Base-by-base conservation (phyloP, 30 jellyfish, hydroid and myxozoan species). In the Hydractinia symbiolongicarpus region DNA sequence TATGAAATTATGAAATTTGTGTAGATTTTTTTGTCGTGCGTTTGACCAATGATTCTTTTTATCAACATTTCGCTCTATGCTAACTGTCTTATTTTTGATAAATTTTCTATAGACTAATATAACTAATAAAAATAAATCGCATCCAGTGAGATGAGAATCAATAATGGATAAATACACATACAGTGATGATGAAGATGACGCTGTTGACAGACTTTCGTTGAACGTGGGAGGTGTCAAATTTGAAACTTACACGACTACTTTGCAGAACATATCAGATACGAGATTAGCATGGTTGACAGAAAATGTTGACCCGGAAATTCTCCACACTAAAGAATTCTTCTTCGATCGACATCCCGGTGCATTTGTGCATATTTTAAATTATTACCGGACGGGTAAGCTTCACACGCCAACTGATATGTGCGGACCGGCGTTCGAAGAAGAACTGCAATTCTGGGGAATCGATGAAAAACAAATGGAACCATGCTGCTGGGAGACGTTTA, bases 381-480 rank as follows among this genome's bases (percentile, higher is more conserved):
- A 80, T 68, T 91, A 91, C 80, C 90, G 98, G 53, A 91, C 98
- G 19, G 98, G 85, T 54, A 86, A 86, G 69, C 87, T 91, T 61
- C 98, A 91, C 72, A 91, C 98, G 17, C 98, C 98, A 4, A 91
- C 87, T 13, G 98, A 91, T 49, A 68, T 91, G 5, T 91, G 98
- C 79, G 98, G 98, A 15, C 98, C 98, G 50, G 83, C 83, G 3
- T 91, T 91, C 81, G 96, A 87, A 61, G 98, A 91, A 73, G 98
- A 91, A 83, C 93, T 91, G 76, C 95, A 91, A 44, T 91, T 91
- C 81, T 91, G 98, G 98, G 98, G 98, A 17, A 91, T 91, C 61
- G 98, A 91, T 77, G 98, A 91, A 58, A 91, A 91, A 83, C 98
- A 91, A 84, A 91, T 91, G 98, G 98, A 91, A 83, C 98, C 98